These are phyloP conservation scores for Calonectris borealis DNA, from an alignment of 2,113 vertebrate species.

Conservation along the genomic window DNA sequence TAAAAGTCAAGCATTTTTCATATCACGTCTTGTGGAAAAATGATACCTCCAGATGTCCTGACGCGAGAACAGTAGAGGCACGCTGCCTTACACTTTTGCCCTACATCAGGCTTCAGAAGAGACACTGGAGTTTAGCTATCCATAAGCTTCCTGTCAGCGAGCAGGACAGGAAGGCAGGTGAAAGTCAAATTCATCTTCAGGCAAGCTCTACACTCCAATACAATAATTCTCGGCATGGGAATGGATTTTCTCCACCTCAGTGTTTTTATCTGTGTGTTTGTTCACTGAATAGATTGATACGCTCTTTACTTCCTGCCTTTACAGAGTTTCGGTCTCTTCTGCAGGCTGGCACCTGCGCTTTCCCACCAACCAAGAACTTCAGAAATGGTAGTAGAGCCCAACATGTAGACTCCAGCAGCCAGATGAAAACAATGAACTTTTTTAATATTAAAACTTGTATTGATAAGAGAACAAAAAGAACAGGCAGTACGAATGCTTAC, in stretches of 20 bases:
- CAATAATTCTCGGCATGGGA: neutral
- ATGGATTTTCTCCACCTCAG: neutral
- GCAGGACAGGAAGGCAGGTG: neutral
- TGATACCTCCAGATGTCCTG: rapidly evolving
- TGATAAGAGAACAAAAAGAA: slow-evolving; percentile 51
- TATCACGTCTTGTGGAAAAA: neutral
- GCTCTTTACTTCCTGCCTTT: neutral
- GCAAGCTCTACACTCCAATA: neutral
- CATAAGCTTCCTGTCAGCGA: neutral
- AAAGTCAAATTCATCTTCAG: neutral
- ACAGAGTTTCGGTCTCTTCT: neutral
- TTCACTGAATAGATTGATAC: neutral
- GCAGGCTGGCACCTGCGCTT: neutral
- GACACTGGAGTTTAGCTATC: neutral
- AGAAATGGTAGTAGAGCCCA: neutral
- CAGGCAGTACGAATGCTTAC: neutral
- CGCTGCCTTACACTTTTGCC: rapidly evolving
- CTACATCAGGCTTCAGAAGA: neutral
- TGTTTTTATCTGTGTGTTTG: neutral
- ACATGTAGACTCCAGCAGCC: neutral
- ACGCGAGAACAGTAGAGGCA: neutral
- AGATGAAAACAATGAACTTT: slow-evolving; percentile 17
- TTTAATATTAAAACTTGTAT: neutral
- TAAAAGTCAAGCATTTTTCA: neutral
- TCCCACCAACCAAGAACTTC: neutral